Base-by-base conservation (phyloP, 2,888 invertebrate species). In the Thelaira solivaga region DNA sequence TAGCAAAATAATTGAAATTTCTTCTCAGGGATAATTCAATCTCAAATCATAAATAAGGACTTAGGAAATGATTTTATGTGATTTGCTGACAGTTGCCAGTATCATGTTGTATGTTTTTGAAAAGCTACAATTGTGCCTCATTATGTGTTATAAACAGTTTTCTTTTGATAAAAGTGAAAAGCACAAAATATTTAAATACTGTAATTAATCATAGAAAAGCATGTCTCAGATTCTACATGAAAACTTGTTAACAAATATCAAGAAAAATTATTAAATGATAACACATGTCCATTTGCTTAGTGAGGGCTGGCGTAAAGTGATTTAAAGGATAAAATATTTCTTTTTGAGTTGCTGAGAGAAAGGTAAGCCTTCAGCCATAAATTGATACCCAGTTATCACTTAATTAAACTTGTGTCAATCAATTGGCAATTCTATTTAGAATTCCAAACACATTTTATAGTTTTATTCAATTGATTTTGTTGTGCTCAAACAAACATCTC, bases 331-430 rank as follows among this genome's bases (percentile, higher is more conserved):
- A 47, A 22, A 47, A 11, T 34, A 8, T 20, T 26, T 18, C 10
- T 55, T 4, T 22, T 55, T 55, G 34, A 13, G 49, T 16, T 20
- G 8, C 18, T 43, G n/a, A n/a, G 7, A 34, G 22, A 43, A 2
- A 11, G 41, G 8, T 18, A 11, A 4, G n/a, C n/a, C n/a, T n/a
- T n/a, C n/a, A n/a, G n/a, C n/a, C n/a, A n/a, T n/a, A n/a, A n/a
- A 45, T 65, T 47, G 51, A 61, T 59, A 76, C 76, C 45, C 47
- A 45, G 39, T 85, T 85, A 85, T 83, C 86, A 85, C 86, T 83
- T 80, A 57, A 74, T 80, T 59, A 79, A 64, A 68, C 31, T 45
- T 43, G 24, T 45, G 68, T 61, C 43, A 55, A 59, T 69, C 65
- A 76, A n/a, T 64, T 31, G 45, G 16, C 18, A 16, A 34, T 3